A percentile compares a stretch with the other conserved stretches of the same genome.
phyloP scores from a whole-genome alignment of 2,797 vertebrate genomes.

The Erethizon dorsatum region DNA sequence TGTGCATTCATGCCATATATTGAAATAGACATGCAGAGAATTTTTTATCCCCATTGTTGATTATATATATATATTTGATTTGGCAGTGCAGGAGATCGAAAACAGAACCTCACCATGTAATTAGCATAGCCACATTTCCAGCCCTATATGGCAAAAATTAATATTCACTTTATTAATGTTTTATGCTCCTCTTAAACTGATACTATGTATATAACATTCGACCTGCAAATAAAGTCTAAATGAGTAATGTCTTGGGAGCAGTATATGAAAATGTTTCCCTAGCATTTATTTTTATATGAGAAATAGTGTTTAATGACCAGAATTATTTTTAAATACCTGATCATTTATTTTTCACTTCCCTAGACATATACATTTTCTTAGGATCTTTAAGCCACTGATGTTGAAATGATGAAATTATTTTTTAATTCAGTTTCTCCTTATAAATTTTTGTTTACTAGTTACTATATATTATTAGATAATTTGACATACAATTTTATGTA shows the following conservation, averaged over 20 bases:
- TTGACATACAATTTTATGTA: not conserved
- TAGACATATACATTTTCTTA: not conserved
- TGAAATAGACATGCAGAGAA: not conserved
- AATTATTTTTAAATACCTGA: not conserved
- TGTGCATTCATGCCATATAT: not conserved
- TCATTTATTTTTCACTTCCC: not conserved
- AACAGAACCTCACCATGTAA: not conserved
- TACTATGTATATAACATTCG: not conserved
- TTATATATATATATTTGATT: not conserved
- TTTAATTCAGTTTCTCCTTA: not conserved
- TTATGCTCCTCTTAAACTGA: not conserved
- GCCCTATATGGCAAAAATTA: not conserved
- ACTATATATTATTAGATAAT: not conserved
- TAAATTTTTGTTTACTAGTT: not conserved
- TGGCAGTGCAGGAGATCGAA: not conserved
- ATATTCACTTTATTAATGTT: not conserved
- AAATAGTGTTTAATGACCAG: not conserved
- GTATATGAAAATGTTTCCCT: not conserved
- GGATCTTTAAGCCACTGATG: not conserved
- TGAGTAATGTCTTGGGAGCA: not conserved
- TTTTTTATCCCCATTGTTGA: not conserved
- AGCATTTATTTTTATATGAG: not conserved
- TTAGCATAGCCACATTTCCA: not conserved
- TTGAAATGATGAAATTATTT: not conserved
- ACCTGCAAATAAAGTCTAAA: not conserved